phyloP scores from a whole-genome alignment of 2,888 invertebrate genomes.

The Cephonodes hylas region DNA sequence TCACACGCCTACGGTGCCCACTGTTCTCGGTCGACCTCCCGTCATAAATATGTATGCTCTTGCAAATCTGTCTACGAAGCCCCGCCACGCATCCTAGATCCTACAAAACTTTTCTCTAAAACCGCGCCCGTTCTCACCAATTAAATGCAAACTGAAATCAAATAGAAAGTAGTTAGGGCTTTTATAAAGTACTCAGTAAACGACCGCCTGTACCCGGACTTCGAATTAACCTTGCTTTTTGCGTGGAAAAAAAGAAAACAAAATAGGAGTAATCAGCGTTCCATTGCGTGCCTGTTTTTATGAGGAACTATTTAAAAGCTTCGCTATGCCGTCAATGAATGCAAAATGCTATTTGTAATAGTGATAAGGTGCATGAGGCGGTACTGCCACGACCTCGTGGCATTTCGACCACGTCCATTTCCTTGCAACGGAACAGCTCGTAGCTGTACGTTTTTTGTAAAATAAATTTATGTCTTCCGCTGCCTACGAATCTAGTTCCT shows the following conservation, averaged over 20 bases:
- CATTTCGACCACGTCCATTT: slow-evolving; percentile 37
- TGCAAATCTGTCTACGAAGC: background rate
- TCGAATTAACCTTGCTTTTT: background rate
- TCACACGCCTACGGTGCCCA: background rate
- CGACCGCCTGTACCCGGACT: background rate
- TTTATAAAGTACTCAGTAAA: background rate
- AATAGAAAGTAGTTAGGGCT: background rate
- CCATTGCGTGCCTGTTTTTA: slow-evolving; percentile 4
- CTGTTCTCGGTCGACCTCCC: background rate
- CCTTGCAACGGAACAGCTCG: slow-evolving; percentile 32
- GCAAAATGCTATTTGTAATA: slow-evolving; percentile 9
- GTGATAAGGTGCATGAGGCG: slow-evolving; percentile 11
- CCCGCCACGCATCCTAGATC: background rate
- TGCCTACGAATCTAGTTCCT: slow-evolving; percentile 31
- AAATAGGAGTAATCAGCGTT: slow-evolving; percentile 1
- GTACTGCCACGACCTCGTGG: slow-evolving; percentile 38
- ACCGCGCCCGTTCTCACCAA: background rate
- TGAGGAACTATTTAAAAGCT: background rate
- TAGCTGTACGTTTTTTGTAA: slow-evolving; percentile 38
- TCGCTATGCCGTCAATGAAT: slow-evolving; percentile 9
- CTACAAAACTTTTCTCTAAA: background rate
- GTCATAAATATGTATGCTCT: slow-evolving; percentile 6
- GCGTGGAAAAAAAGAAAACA: background rate
- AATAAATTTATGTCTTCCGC: slow-evolving; percentile 57
- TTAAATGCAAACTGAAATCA: background rate